These are phyloP conservation scores for Eugnorisma glareosa DNA, from an alignment of 2,888 invertebrate genomes.

Conservation along the genomic window DNA sequence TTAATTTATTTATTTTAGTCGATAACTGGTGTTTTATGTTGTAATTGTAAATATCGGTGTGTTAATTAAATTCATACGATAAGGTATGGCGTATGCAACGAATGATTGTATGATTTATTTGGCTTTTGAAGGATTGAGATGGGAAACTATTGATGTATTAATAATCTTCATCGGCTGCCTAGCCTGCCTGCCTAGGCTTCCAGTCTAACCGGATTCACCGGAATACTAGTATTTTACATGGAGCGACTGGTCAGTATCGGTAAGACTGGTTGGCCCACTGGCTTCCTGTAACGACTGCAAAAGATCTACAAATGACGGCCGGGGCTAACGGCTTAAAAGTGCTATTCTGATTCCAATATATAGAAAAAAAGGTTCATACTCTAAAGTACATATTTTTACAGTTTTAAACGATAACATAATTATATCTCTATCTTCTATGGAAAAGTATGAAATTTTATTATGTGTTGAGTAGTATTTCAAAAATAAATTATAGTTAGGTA, in stretches of 20 bases:
- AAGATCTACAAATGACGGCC: not conserved
- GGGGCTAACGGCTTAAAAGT: not conserved
- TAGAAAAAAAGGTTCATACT: not conserved
- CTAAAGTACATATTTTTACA: not conserved
- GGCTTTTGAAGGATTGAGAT: not conserved
- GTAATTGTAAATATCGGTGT: slow-evolving; percentile 32
- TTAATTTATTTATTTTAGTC: slow-evolving; percentile 48
- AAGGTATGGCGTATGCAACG: slow-evolving; percentile 10
- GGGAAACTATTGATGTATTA: not conserved
- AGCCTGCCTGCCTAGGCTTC: no score
- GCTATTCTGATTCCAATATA: not conserved
- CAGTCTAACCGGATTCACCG: not conserved
- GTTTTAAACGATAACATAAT: not conserved
- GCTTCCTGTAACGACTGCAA: not conserved
- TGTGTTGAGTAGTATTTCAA: not conserved
- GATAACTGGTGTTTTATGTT: slow-evolving; percentile 18
- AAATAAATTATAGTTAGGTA: not conserved
- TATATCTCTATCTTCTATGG: not conserved
- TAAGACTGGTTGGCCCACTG: not conserved
- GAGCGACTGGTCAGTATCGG: not conserved
- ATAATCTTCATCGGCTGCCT: not conserved
- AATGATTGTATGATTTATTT: slow-evolving; percentile 4
- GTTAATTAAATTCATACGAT: slow-evolving; percentile 27
- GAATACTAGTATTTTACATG: not conserved
- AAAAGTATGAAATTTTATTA: not conserved